phyloP scores from a whole-genome alignment of 1,140 invertebrate species.

The honey bee (Apis mellifera) region Amel_HAv3.1 CM009934.2:11235501-11236000 shows the following conservation, averaged over 20 bases:
- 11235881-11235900: constrained; percentile 36
- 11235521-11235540: background rate
- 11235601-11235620: background rate
- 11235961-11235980: constrained; percentile 23
- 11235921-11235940: constrained; percentile 35
- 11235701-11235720: constrained; percentile 56
- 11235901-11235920: constrained; percentile 9
- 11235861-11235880: constrained; percentile 31
- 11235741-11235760: constrained; percentile 76
- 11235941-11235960: constrained; percentile 36
- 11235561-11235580: background rate
- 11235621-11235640: background rate
- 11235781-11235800: constrained; percentile 52
- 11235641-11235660: background rate
- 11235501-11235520: background rate
- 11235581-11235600: background rate
- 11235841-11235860: constrained; percentile 42
- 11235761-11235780: constrained; percentile 64
- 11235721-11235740: constrained; percentile 66
- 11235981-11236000: background rate
- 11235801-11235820: constrained; percentile 45
- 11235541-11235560: background rate
- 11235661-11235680: background rate
- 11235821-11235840: constrained; percentile 55
- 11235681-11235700: constrained; percentile 20